Percentiles rank a stretch among this genome's conserved stretches.
Evolutionary conservation across 2,113 vertebrate genomes (phyloP).

Genomic region (Empidonax traillii): DNA sequence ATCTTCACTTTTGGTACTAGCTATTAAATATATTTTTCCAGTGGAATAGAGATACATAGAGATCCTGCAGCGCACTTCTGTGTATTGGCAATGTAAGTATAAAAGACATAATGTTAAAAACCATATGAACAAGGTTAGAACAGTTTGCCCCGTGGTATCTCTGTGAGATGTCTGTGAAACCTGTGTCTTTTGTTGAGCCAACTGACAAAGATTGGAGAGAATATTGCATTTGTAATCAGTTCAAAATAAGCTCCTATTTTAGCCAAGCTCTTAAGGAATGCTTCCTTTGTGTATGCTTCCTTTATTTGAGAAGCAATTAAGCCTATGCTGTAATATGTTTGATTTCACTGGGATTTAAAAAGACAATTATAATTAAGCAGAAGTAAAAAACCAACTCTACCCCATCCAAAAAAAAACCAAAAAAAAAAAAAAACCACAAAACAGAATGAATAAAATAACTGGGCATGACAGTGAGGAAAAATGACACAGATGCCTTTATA

Average conservation of each 20-base stretch:
- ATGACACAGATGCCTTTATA: not conserved
- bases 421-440: not conserved
- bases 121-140: not conserved
- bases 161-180: not conserved
- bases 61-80: not conserved
- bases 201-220: not conserved
- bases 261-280: not conserved
- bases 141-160: not conserved
- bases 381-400: not conserved
- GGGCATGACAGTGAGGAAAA: not conserved
- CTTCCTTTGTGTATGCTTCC: not conserved
- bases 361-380: not conserved
- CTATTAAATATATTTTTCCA: slow-evolving; percentile 20
- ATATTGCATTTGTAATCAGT: not conserved
- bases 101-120: not conserved
- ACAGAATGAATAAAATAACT: not conserved
- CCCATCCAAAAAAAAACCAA: not conserved
- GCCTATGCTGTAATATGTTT: not conserved
- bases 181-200: not conserved
- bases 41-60: not conserved
- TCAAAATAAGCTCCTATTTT: not conserved
- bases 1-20: slow-evolving; percentile 22
- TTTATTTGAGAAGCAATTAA: not conserved
- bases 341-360: not conserved
- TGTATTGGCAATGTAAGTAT: not conserved